Evolutionary conservation across 2,797 vertebrate genomes (phyloP), one percentile per base, ranked within the genome.

Genomic region (Sebastes diaconus): DNA sequence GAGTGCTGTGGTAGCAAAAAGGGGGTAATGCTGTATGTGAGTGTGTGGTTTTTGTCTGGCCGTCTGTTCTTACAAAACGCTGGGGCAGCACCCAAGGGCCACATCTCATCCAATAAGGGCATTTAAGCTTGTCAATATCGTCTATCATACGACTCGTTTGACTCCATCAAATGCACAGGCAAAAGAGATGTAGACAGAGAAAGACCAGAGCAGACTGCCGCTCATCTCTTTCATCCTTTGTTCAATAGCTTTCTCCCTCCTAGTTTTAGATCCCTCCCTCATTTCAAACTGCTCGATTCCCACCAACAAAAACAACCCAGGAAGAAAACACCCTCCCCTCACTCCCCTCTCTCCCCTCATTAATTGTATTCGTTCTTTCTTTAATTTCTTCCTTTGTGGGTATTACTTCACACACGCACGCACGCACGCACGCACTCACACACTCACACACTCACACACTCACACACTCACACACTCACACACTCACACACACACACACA

Each of bases 51-150:
- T 88, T 78, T 65, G 80, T 84, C 71, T 88, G 65, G 79, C 55
- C 27, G 69, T 79, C 55, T 76, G 79, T 85, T 83, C 81, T 74
- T 67, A 85, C 73, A 86, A 85, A 91, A 88, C 4, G 87, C 85
- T 78, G 73, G 83, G 55, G 85, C 83, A 90, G 84, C 90, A 90
- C 90, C 85, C 84, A 71, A 46, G 87, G 85, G 88, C 84, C 79
- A 79, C 77, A 79, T 89, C 73, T 78, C 68, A 67, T 88, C 84
- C 88, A 91, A 88, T 81, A 82, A 79, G 84, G 79, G 74, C 72
- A 79, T 92, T 91, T 90, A 89, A 84, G 75, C 68, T 83, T 77
- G 88, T 93, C 89, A 87, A 92, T 92, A 90, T 82, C 24, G 73
- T 88, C 87, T 76, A 80, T 91, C 88, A 81, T 80, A 69, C 10